Evolutionary conservation across 2,888 invertebrate genomes (phyloP).

Genomic region (Andrena praecox): DNA sequence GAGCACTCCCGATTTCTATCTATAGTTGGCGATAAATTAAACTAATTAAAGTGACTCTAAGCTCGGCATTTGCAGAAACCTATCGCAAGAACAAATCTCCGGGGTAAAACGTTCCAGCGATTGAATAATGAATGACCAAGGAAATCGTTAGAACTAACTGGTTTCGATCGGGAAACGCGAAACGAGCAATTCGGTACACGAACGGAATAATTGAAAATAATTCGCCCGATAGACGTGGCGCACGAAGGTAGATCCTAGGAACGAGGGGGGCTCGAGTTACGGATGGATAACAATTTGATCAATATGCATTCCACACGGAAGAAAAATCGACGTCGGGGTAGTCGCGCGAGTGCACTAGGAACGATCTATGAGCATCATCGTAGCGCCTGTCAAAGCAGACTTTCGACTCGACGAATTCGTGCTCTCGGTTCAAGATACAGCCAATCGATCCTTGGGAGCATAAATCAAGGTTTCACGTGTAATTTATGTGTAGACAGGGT

Average conservation of each 20-base stretch:
- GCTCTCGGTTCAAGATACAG: not conserved
- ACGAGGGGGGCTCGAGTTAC: slow-evolving; percentile 8
- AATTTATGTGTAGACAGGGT: no score
- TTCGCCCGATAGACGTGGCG: slow-evolving; percentile 43
- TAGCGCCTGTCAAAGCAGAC: slow-evolving; percentile 20
- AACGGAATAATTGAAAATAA: slow-evolving; percentile 61
- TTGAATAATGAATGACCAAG: slow-evolving; percentile 45
- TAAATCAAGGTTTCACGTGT: not conserved
- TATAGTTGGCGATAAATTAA: not conserved
- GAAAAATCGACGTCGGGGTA: slow-evolving; percentile 35
- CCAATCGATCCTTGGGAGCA: not conserved
- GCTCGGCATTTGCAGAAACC: slow-evolving; percentile 5
- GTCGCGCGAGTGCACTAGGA: slow-evolving; percentile 1
- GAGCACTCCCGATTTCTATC: not conserved
- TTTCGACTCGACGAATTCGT: slow-evolving; percentile 29
- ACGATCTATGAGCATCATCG: slow-evolving; percentile 36
- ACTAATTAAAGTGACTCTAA: not conserved
- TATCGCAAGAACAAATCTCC: not conserved
- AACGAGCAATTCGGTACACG: slow-evolving; percentile 18
- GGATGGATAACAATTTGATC: slow-evolving; percentile 60
- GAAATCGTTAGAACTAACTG: slow-evolving; percentile 24
- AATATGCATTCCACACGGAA: slow-evolving; percentile 59
- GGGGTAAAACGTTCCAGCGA: not conserved
- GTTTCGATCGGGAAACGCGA: slow-evolving; percentile 1
- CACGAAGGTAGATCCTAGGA: slow-evolving; percentile 37